Conservation (phyloP, 2,797 vertebrate genomes). For the Peromyscus eremicus region DNA sequence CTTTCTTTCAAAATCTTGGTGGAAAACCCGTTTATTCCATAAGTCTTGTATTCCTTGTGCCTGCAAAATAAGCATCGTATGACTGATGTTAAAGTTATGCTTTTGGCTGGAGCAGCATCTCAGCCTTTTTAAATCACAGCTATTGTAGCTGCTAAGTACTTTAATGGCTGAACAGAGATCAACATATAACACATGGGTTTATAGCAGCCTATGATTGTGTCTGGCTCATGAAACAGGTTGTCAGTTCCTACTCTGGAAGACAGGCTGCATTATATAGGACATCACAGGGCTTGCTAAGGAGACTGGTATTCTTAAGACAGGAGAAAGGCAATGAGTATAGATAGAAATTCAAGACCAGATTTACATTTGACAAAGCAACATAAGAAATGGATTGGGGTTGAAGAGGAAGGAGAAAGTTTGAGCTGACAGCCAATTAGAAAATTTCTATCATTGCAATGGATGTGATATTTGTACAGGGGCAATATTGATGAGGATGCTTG, state of each 20-base stretch:
- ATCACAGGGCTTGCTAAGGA: neutral
- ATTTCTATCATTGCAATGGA: neutral
- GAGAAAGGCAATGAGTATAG: neutral
- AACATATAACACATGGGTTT: neutral
- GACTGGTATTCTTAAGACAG: neutral
- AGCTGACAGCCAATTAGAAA: slow-evolving; percentile 21
- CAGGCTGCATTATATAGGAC: neutral
- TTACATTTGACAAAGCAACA: neutral
- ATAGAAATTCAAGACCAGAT: neutral
- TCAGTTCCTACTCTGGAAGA: neutral
- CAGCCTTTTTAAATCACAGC: neutral
- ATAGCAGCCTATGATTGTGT: neutral
- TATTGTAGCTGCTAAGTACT: neutral
- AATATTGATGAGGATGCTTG: neutral
- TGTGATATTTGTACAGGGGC: slow-evolving; percentile 1
- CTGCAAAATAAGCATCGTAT: neutral
- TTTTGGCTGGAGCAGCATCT: neutral
- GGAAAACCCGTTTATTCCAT: neutral
- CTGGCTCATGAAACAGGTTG: rapidly evolving
- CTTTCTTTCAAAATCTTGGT: neutral
- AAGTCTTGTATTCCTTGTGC: neutral
- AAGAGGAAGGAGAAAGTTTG: neutral
- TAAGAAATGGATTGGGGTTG: neutral
- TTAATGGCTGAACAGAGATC: neutral
- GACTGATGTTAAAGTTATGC: neutral